Percentiles rank a stretch among this genome's conserved stretches.
Evolutionary conservation across 2,888 invertebrate genomes (phyloP).

Genomic region (Chironomus tentans): DNA sequence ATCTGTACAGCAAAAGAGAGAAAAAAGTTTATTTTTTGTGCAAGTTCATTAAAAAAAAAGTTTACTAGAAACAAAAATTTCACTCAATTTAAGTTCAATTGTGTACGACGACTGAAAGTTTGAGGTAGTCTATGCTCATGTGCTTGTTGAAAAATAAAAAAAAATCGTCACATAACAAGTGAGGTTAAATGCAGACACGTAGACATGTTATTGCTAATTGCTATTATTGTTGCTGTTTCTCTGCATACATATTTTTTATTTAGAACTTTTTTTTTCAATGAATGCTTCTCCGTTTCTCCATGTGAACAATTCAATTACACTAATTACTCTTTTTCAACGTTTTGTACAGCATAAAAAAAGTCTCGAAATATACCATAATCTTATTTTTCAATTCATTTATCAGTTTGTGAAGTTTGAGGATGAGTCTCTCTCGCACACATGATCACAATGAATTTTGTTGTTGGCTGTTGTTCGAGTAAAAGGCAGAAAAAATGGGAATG

Average conservation of each 20-base stretch:
- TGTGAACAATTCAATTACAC: slow-evolving; percentile 23
- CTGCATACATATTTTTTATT: neutral
- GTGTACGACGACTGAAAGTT: no score
- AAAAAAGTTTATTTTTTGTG: no score
- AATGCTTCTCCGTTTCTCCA: neutral
- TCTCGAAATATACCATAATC: neutral
- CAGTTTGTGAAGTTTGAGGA: neutral
- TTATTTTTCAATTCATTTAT: slow-evolving; percentile 1
- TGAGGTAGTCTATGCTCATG: no score
- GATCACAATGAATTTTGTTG: no score
- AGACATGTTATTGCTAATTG: neutral
- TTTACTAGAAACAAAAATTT: no score
- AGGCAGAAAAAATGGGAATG: no score
- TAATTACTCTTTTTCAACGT: slow-evolving; percentile 22
- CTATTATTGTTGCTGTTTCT: neutral
- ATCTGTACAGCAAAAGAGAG: no score
- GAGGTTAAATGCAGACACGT: neutral
- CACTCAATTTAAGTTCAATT: no score
- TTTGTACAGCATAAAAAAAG: neutral
- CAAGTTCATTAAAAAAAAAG: no score
- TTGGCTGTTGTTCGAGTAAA: no score
- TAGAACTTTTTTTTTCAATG: neutral
- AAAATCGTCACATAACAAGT: neutral
- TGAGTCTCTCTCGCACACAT: no score
- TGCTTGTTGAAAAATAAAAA: no score